These are phyloP conservation scores for Meteorus cinctellus DNA, from an alignment of 2,888 invertebrate genomes.

Conservation along the genomic window DNA sequence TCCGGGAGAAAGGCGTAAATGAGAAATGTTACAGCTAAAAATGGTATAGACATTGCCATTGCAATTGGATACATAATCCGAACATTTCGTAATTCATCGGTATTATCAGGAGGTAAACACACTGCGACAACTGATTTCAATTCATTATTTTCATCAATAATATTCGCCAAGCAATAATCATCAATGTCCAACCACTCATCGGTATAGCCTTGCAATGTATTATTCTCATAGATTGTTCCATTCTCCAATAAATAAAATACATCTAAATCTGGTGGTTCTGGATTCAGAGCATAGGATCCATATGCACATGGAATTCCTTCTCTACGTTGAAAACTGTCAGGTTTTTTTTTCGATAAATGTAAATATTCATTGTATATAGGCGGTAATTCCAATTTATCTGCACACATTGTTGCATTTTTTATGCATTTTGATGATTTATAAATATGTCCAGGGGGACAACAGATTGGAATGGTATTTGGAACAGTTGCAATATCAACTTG, in stretches of 20 bases:
- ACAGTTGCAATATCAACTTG: background rate
- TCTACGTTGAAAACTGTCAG: conserved; percentile 42
- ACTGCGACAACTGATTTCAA: conserved; percentile 49
- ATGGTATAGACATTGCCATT: conserved; percentile 60
- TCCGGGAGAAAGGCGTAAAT: conserved; percentile 65
- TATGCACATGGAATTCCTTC: conserved; percentile 56
- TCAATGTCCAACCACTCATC: conserved; percentile 35
- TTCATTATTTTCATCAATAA: conserved; percentile 38
- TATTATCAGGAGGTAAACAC: conserved; percentile 48
- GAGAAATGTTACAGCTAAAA: conserved; percentile 61
- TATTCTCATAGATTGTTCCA: conserved; percentile 54
- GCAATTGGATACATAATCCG: conserved; percentile 51
- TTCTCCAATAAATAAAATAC: conserved; percentile 57
- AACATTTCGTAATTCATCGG: conserved; percentile 17
- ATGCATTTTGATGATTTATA: conserved; percentile 43
- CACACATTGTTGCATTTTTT: conserved; percentile 35
- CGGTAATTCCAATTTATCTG: conserved; percentile 45
- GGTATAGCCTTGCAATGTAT: conserved; percentile 28
- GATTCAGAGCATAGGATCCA: conserved; percentile 52
- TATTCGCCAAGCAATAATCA: conserved; percentile 57
- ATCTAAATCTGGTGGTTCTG: conserved; percentile 48
- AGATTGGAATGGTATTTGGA: conserved; percentile 50
- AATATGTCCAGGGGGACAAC: conserved; percentile 57
- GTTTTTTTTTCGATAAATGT: conserved; percentile 44
- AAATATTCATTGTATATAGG: conserved; percentile 47